Evolutionary conservation across 2,113 vertebrate genomes (phyloP).

Genomic region (Sminthopsis crassicaudata): DNA sequence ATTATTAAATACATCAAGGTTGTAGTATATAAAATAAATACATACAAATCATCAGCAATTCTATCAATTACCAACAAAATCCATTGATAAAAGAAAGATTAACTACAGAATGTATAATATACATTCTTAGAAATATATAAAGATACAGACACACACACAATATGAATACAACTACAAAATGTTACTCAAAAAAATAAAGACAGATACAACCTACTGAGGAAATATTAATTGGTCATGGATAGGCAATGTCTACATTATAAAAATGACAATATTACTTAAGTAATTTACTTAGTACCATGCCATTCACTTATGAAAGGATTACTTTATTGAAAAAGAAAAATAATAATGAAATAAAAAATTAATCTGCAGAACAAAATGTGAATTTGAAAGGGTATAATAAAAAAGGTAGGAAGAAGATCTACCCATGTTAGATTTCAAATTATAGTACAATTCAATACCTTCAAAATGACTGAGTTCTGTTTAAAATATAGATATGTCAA

Average conservation of each 20-base stretch:
- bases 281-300: too few species aligned
- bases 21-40: not conserved
- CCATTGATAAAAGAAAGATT: not conserved
- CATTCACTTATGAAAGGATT: too few species aligned
- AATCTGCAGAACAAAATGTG: too few species aligned
- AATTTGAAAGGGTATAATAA: too few species aligned
- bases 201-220: not conserved
- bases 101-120: not conserved
- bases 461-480: not conserved
- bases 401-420: too few species aligned
- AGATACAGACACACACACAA: not conserved
- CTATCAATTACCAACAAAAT: not conserved
- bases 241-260: not conserved
- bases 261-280: too few species aligned
- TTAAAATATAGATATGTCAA: not conserved
- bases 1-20: not conserved
- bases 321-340: too few species aligned
- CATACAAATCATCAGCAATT: not conserved
- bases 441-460: too few species aligned
- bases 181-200: not conserved
- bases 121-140: not conserved
- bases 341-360: too few species aligned
- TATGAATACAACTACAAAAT: not conserved
- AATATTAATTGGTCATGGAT: not conserved
- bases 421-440: too few species aligned